Percentiles rank a stretch among this genome's conserved stretches.
Conservation (phyloP, 92 coral and sea anemone genomes). For the Ricordea florida region DNA sequence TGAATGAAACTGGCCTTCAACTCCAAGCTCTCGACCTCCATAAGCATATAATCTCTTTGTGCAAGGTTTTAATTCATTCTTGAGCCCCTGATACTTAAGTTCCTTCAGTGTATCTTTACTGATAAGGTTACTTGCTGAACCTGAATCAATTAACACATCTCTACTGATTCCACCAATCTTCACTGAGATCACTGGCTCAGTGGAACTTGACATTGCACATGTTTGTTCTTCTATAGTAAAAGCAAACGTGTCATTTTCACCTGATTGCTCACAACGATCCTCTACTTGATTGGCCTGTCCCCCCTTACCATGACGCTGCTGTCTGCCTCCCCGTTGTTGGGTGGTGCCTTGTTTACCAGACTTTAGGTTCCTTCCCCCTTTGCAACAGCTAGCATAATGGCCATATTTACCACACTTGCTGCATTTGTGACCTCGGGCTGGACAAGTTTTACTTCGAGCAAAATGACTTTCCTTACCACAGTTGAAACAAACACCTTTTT, state of each 20-base stretch:
- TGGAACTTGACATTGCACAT: not conserved
- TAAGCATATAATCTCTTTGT: conserved; percentile 45
- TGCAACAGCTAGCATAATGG: conserved; percentile 35
- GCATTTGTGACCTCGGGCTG: conserved; percentile 31
- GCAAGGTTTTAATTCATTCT: conserved; percentile 20
- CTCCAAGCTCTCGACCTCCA: conserved; percentile 30
- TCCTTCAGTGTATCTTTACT: conserved; percentile 17
- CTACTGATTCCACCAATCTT: conserved; percentile 48
- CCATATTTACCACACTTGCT: conserved; percentile 46
- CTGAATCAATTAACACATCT: conserved; percentile 56
- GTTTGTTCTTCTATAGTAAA: too few species aligned
- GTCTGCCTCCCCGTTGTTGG: not conserved
- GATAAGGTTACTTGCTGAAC: conserved; percentile 72
- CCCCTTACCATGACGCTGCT: not conserved
- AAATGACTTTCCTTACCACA: conserved; percentile 45
- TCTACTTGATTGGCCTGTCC: not conserved
- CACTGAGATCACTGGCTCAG: conserved; percentile 36
- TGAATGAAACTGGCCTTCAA: conserved; percentile 2
- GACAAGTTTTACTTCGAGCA: conserved; percentile 5
- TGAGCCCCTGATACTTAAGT: conserved; percentile 27
- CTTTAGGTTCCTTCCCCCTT: not conserved
- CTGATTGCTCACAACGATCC: not conserved
- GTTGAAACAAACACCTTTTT: not conserved
- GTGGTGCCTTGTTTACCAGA: not conserved
- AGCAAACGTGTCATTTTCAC: not conserved